Percentiles rank a stretch among this genome's conserved stretches.
Evolutionary conservation across 2,888 invertebrate genomes (phyloP).

Genomic region (Spicauda simplicius): DNA sequence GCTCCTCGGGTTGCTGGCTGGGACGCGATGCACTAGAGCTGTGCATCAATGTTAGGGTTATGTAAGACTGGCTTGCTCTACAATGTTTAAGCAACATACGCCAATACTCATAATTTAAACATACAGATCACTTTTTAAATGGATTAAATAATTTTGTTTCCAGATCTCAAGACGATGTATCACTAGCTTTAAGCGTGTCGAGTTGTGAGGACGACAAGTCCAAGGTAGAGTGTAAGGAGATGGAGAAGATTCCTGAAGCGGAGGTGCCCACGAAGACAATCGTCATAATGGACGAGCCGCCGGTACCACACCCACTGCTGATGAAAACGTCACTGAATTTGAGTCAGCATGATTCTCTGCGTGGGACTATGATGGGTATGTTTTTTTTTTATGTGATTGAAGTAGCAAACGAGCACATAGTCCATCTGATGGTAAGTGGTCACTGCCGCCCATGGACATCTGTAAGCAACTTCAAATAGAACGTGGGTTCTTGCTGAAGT

Average conservation of each 20-base stretch:
- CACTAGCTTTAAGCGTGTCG: conserved; percentile 77
- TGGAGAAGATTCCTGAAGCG: conserved; percentile 48
- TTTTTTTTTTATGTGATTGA: too few relatives aligned
- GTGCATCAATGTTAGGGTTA: too few relatives aligned
- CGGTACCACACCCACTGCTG: conserved; percentile 75
- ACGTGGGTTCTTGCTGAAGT: too few relatives aligned
- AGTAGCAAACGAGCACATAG: too few relatives aligned
- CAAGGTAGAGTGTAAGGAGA: conserved; percentile 65
- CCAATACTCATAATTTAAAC: background rate
- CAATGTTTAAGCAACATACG: too few relatives aligned
- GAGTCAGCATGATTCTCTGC: conserved; percentile 74
- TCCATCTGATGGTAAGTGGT: too few relatives aligned
- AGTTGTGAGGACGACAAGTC: conserved; percentile 81
- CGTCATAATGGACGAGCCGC: conserved; percentile 72
- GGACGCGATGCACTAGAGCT: too few relatives aligned
- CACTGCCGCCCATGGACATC: too few relatives aligned
- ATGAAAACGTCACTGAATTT: conserved; percentile 76
- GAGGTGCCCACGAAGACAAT: conserved; percentile 73
- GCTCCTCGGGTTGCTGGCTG: too few relatives aligned
- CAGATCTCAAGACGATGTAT: conserved; percentile 82
- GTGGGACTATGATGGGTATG: conserved; percentile 79
- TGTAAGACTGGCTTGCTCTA: too few relatives aligned
- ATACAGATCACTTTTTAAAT: background rate
- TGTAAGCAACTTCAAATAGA: too few relatives aligned
- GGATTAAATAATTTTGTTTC: conserved; percentile 31